phyloP scores from a whole-genome alignment of 2,113 vertebrate species.

The Takifugu bimaculatus region DNA sequence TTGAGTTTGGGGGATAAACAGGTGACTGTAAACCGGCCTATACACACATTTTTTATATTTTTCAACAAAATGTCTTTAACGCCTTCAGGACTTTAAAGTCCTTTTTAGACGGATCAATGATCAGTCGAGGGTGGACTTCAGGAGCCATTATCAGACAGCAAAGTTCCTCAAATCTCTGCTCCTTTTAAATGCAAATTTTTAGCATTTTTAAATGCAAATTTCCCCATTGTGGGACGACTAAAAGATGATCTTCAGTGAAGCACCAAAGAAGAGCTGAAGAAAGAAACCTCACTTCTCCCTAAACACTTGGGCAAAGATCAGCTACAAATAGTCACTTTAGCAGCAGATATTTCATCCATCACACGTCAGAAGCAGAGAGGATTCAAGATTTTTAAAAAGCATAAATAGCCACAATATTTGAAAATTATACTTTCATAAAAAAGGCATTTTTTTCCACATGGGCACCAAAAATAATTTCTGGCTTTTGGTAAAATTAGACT shows the following conservation, averaged over 20 bases:
- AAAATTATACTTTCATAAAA: slow-evolving; percentile 50
- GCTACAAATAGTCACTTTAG: slow-evolving; percentile 40
- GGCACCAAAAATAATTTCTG: slow-evolving; percentile 48
- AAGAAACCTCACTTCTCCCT: slow-evolving; percentile 27
- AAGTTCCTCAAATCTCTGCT: neutral
- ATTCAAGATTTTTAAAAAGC: slow-evolving; percentile 42
- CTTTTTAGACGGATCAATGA: slow-evolving; percentile 49
- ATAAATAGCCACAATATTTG: slow-evolving; percentile 55
- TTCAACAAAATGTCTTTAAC: no score
- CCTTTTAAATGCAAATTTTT: slow-evolving; percentile 4
- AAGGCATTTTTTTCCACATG: slow-evolving; percentile 38
- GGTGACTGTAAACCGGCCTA: no score
- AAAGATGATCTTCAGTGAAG: slow-evolving; percentile 1
- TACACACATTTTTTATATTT: no score
- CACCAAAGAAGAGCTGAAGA: slow-evolving; percentile 21
- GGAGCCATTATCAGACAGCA: slow-evolving; percentile 23
- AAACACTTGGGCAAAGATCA: slow-evolving; percentile 17
- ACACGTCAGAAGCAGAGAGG: slow-evolving; percentile 51
- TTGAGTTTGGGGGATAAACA: neutral
- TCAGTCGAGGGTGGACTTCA: slow-evolving; percentile 37
- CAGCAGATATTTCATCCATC: slow-evolving; percentile 21
- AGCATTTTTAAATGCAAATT: slow-evolving; percentile 8
- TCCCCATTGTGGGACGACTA: no score
- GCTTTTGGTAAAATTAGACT: slow-evolving; percentile 36
- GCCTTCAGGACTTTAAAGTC: neutral